Conservation (phyloP, 1,140 invertebrate species). For the Achroia grisella region DNA sequence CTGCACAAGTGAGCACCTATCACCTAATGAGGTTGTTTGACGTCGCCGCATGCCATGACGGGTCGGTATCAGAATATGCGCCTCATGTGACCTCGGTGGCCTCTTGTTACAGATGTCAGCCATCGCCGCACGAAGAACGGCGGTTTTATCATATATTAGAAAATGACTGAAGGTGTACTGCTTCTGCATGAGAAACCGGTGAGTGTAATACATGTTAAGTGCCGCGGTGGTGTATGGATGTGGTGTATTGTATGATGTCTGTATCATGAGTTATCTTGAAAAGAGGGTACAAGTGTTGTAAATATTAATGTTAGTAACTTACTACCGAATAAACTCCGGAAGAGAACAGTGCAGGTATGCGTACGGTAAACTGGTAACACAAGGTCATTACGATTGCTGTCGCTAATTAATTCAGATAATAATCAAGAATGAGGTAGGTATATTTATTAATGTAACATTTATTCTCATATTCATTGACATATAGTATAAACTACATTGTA, state of each 20-base stretch:
- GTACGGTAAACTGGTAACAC: too few relatives aligned
- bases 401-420: too few relatives aligned
- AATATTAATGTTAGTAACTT: too few relatives aligned
- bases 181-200: constrained; percentile 61
- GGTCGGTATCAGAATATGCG: constrained; percentile 7
- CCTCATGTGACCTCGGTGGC: constrained; percentile 55
- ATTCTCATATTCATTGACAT: too few relatives aligned
- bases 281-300: background rate
- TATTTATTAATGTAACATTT: too few relatives aligned
- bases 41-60: constrained; percentile 1
- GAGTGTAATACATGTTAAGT: constrained; percentile 25
- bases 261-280: background rate
- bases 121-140: constrained; percentile 60
- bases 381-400: too few relatives aligned
- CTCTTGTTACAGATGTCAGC: constrained; percentile 64
- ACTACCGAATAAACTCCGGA: too few relatives aligned
- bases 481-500: too few relatives aligned
- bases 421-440: too few relatives aligned
- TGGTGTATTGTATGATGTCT: too few relatives aligned
- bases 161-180: constrained; percentile 66
- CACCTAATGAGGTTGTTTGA: constrained; percentile 6
- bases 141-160: constrained; percentile 69
- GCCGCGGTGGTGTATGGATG: background rate
- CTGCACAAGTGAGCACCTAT: constrained; percentile 52
- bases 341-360: too few relatives aligned